Conservation (phyloP, 2,113 vertebrate genomes). For the Lamprotornis superbus region DNA sequence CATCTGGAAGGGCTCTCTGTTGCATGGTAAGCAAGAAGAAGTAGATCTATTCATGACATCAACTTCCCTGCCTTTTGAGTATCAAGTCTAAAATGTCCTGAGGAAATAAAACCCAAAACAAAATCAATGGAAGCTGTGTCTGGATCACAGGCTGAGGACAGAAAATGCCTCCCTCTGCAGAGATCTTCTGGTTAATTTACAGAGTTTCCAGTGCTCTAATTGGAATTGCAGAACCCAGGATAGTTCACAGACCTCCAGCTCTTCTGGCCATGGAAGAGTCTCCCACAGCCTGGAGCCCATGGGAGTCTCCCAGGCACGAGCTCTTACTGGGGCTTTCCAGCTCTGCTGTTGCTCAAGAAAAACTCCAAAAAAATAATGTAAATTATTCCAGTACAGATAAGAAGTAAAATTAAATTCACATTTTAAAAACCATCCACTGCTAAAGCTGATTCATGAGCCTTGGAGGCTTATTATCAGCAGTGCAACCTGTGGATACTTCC, state of each 20-base stretch:
- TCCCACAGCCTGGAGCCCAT: background rate
- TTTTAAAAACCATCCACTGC: background rate
- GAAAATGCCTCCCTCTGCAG: background rate
- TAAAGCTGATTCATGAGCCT: background rate
- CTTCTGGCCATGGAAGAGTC: background rate
- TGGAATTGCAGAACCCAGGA: background rate
- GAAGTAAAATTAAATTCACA: background rate
- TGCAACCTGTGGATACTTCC: background rate
- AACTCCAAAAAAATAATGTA: background rate
- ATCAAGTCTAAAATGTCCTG: background rate
- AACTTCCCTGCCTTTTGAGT: background rate
- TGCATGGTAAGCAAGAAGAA: background rate
- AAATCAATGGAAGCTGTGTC: background rate
- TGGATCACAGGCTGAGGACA: background rate
- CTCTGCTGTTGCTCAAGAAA: accelerated
- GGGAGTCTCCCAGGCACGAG: background rate
- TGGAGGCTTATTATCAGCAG: background rate
- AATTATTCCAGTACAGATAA: background rate
- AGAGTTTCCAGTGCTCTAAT: background rate
- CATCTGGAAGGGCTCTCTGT: background rate
- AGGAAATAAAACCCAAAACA: background rate
- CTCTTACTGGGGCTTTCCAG: background rate
- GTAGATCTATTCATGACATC: background rate
- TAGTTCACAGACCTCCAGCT: background rate
- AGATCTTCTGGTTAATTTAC: background rate